Base-by-base conservation (phyloP, 2,797 vertebrate genomes). In the Sibirionetta formosa region DNA sequence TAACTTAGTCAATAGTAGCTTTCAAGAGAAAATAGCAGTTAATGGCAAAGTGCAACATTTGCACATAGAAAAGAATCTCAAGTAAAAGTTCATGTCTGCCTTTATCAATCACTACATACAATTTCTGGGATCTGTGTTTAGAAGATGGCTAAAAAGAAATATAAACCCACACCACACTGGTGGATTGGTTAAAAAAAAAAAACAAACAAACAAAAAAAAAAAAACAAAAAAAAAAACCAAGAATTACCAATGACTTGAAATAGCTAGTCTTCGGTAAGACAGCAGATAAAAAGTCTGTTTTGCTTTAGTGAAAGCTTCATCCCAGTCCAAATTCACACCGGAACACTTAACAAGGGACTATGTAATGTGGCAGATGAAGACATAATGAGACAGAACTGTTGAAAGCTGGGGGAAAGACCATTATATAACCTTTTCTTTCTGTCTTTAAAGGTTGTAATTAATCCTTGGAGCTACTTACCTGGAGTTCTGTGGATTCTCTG, bases 151-250 rank as follows among this genome's bases (percentile, higher is more conserved):
- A 46, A 19, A 65, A 75, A 82, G 53, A 44, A 4, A 29, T 27
- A 53, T 27, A 53, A 53, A 17, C 9, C 10, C 24, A 38, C 10
- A 27, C 16, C 35, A 61, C 24, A 61, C 3, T 38, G 38, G 38
- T 27, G 6, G 14, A 60, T 4, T 48, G 0, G 3, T 68, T 50
- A 46, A 8, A 68, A 76, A 2, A 22, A 46, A 54, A 76, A 2
- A 46, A 20, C 9, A 40, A 42, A n/a, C n/a, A n/a, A 40, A 42
- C 16, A 7, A 42, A 72, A 71, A 1, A 3, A 23, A 68, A 76
- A 2, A 22, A 46, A 42, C 17, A 18, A 4, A 11, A 10, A 3
- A 11, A 46, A 22, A 2, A 13, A 48, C 12, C 42, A 6, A 8
- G 4, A 87, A 66, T 58, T 42, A 29, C 8, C 31, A 56, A 14